Evolutionary conservation across 2,113 vertebrate genomes (phyloP), one percentile per base, ranked within the genome.

Genomic region (Egretta garzetta): DNA sequence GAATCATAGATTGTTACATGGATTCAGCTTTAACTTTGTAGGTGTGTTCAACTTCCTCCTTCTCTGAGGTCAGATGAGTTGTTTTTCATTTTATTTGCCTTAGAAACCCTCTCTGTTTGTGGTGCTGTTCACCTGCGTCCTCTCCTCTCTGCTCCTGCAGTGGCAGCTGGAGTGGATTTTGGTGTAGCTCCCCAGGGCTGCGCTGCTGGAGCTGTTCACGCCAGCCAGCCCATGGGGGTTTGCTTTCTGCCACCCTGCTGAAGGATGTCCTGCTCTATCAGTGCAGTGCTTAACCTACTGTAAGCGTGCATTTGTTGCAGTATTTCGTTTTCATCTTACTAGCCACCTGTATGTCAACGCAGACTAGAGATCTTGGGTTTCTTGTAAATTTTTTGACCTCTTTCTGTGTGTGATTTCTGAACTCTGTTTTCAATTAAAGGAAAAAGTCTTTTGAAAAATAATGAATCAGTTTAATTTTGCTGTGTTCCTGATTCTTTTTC

Each of bases 91-190:
- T 47, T 70, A 28, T 22, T 71, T 91, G 22, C 47, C 47, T 53
- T 85, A 41, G 30, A 93, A 93, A 67, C 45, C 9, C 12, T 45
- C 43, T 53, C 33, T 53, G 33, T 72, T 60, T 47, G 63, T 58
- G 35, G 6, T 17, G 27, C 28, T 41, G 22, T 56, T 88, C 55
- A 60, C 15, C 28, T 39, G 0, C 0, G 0, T 77, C 21, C 18
- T 14, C 5, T 45, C 28, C 21, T 60, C 26, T 56, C 49, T 17
- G 30, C 35, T 73, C 10, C 35, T 39, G 41, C 33, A 27, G 35
- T 33, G 22, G 63, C 35, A 66, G 28, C 19, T 37, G 45, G 30
- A 35, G 8, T 1, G 8, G 83, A 6, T 16, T 76, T 66, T 13
- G 37, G 26, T 22, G 60, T 21, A 30, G 68, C 32, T 56, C 9